Conservation (phyloP, 2,113 vertebrate genomes). For the Sturnus vulgaris region DNA sequence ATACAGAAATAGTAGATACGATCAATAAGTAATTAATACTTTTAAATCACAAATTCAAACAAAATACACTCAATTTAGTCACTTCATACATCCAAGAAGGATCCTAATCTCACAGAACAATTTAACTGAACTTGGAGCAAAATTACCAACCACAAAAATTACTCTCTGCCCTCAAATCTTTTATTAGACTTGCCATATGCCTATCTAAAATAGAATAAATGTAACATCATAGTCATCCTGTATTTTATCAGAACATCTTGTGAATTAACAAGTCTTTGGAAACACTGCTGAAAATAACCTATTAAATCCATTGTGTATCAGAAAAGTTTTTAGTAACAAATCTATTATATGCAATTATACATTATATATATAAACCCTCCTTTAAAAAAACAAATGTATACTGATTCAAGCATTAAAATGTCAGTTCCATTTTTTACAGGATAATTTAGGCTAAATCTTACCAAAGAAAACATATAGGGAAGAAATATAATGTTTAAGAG, state of each 20-base stretch:
- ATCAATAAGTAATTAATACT: neutral
- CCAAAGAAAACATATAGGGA: neutral
- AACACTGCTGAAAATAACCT: neutral
- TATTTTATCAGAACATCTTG: neutral
- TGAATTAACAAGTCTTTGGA: neutral
- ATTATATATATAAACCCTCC: neutral
- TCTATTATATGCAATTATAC: neutral
- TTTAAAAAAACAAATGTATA: rapidly evolving
- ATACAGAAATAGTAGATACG: neutral
- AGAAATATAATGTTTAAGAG: neutral
- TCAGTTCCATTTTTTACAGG: neutral
- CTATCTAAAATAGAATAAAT: neutral
- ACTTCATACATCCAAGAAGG: neutral
- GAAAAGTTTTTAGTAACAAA: neutral
- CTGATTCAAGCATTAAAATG: neutral
- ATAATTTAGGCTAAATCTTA: neutral
- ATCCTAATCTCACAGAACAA: neutral
- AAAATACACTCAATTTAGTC: neutral
- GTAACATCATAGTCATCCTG: neutral
- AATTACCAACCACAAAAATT: neutral
- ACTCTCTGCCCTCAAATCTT: neutral
- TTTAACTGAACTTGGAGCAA: neutral
- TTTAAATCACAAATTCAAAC: neutral
- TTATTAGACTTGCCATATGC: neutral
- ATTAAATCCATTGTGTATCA: neutral